A percentile compares a stretch with the other conserved stretches of the same genome.
These are phyloP conservation scores for Drosophila repletoides DNA, from an alignment of 1,140 invertebrate genomes.

Conservation along the genomic window DNA sequence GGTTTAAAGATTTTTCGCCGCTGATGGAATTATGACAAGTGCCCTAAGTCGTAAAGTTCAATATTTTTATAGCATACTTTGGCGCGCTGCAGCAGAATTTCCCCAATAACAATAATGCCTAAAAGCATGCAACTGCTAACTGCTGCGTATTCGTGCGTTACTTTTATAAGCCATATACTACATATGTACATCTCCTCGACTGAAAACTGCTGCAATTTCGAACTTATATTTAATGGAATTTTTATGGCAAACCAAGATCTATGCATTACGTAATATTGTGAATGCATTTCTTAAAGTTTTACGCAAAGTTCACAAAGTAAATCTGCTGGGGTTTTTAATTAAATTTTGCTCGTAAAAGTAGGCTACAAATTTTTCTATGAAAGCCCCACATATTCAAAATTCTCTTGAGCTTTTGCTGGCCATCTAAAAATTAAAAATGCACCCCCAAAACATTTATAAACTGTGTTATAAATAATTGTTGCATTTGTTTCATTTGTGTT, in stretches of 20 bases:
- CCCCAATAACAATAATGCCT: conserved; percentile 33
- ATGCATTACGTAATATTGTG: background rate
- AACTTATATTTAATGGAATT: conserved; percentile 17
- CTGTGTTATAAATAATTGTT: conserved; percentile 52
- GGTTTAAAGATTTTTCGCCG: conserved; percentile 68
- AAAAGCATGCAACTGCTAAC: conserved; percentile 34
- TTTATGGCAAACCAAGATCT: background rate
- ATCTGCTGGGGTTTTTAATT: no score
- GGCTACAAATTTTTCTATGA: conserved; percentile 1
- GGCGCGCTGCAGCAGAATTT: conserved; percentile 16
- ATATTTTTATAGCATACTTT: conserved; percentile 68
- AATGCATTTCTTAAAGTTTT: background rate
- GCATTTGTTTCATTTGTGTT: conserved; percentile 59
- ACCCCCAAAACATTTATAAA: conserved; percentile 46
- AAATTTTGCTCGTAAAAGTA: no score
- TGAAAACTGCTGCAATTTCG: no score
- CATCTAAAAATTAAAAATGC: conserved; percentile 4
- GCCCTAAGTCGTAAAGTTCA: conserved; percentile 68
- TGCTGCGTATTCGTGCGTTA: background rate
- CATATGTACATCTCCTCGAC: no score
- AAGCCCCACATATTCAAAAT: background rate
- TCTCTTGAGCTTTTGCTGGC: conserved; percentile 1
- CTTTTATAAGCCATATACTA: conserved; percentile 3
- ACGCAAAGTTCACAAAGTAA: background rate
- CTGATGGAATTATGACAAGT: conserved; percentile 78